Base-by-base conservation (phyloP, 1,140 invertebrate species). In the Phthorimaea operculella region DNA sequence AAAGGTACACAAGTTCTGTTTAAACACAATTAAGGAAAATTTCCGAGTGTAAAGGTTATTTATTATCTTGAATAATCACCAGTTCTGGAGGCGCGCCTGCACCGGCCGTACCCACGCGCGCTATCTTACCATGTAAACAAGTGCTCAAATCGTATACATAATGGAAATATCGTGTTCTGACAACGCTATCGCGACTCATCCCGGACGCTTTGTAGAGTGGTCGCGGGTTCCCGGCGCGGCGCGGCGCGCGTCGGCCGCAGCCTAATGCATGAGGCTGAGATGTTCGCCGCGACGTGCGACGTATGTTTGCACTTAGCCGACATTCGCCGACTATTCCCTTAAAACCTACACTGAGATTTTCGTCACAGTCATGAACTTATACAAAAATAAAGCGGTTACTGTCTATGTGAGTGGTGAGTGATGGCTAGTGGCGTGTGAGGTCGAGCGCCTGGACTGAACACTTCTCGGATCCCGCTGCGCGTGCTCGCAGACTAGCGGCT, bases 161-260 rank as follows among this genome's bases (percentile, higher is more conserved):
- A 85, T 85, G 82, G 79, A 82, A 85, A 85, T 83, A 85, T 82
- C 82, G 77, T 85, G 79, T 85, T 83, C 82, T 78, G 76, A 82
- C 76, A 79, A 79, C 79, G 82, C 74, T 83, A 83, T 83, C 82
- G 79, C 79, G 73, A 68, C 75, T 78, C 81, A 79, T 83, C 75
- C 78, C 72, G 78, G 79, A 83, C 82, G 80, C 73, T 84, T 83
- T 83, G 76, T 85, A 83, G 79, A 83, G 79, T 80, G 81, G 72
- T 72, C 76, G 68, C 74, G 71, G 66, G 70, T 76, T 70, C 74
- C 71, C 57, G 21, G 21, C 21, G 21, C 21, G 21, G 21, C 21
- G 21, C 21, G 21, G 21, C 21, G 21, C n/a, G 21, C 21, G 70
- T 66, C 68, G 64, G 69, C 63, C 68, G 63, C 68, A 69, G 66